Base-by-base conservation (phyloP, 2,888 invertebrate species). In the Cactoblastis cactorum region DNA sequence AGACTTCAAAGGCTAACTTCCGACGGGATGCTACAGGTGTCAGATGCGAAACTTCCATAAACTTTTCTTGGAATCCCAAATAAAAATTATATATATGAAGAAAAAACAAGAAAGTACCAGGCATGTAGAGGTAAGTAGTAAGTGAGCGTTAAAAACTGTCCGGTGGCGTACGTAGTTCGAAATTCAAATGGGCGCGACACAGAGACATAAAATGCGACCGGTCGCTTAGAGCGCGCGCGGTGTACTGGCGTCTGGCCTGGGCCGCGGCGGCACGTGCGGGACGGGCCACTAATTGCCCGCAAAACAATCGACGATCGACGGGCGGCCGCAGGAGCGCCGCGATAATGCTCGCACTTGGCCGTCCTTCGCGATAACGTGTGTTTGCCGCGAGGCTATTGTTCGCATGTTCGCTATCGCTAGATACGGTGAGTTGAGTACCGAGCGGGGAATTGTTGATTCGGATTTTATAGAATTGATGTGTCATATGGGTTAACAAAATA, bases 201-300 rank as follows among this genome's bases (percentile, higher is more conserved):
- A 53, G 54, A 56, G 54, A 61, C 55, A 59, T 52, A 47, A 63
- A 77, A 8, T 28, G 28, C 89, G 73, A 70, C 86, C 88, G 80
- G 82, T 83, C 83, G 81, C 87, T 74, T 71, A 65, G 74, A 75
- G 74, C 75, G 80, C 84, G 81, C 86, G 85, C 84, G 84, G 84
- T 76, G 76, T 77, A 88, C 87, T 87, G 83, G 59, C 71, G 56
- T 49, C 49, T 48, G 47, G 49, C 37, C 54, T 43, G 58, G 57
- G 61, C 58, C 65, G 62, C 38, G 49, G 55, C 74, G 77, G 77
- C 80, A 77, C 85, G 86, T 81, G 81, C 85, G 74, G 72, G 71
- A 69, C 73, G 62, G 60, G 59, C 66, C 69, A 81, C 88, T 88
- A 87, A 86, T 88, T 86, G 86, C 80, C 85, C 87, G 83, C 89